Evolutionary conservation across 2,113 vertebrate genomes (phyloP).

Genomic region (Melanotaenia duboulayi): DNA sequence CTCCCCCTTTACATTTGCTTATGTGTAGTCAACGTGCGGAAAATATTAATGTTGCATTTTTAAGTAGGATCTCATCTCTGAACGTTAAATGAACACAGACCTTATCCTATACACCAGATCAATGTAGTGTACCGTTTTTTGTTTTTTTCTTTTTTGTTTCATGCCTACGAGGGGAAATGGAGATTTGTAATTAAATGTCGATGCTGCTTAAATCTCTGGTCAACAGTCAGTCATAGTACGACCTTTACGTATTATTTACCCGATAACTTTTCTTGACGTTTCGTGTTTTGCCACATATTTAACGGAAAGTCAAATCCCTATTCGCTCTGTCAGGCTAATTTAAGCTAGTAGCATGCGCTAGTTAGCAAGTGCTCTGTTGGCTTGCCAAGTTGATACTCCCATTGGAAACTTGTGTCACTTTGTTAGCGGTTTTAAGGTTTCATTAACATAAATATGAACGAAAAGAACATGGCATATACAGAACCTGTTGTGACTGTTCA

Average conservation of each 20-base stretch:
- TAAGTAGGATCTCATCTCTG: constrained; percentile 12
- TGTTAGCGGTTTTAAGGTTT: not conserved
- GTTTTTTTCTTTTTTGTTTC: too few relatives aligned
- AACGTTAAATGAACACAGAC: constrained; percentile 20
- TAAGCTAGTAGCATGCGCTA: constrained; percentile 80
- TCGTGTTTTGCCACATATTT: constrained; percentile 30
- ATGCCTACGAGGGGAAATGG: not conserved
- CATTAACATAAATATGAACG: not conserved
- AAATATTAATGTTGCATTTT: not conserved
- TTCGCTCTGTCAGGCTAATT: constrained; percentile 71
- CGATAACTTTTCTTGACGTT: constrained; percentile 21
- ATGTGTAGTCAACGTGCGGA: not conserved
- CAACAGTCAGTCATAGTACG: not conserved
- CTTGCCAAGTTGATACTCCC: constrained; percentile 56
- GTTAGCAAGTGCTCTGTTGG: constrained; percentile 63
- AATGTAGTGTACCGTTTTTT: constrained; percentile 32
- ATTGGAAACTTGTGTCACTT: constrained; percentile 33
- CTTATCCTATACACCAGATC: constrained; percentile 15
- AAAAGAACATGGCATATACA: not conserved
- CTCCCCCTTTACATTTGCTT: constrained; percentile 1
- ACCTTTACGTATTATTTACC: not conserved
- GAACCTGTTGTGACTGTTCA: constrained; percentile 16
- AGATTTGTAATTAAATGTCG: too few relatives aligned
- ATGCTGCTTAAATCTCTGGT: not conserved
- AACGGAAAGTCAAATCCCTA: constrained; percentile 40